Evolutionary conservation across 2,113 vertebrate species (phyloP).

Genomic region (Sakesphorus luctuosus): DNA sequence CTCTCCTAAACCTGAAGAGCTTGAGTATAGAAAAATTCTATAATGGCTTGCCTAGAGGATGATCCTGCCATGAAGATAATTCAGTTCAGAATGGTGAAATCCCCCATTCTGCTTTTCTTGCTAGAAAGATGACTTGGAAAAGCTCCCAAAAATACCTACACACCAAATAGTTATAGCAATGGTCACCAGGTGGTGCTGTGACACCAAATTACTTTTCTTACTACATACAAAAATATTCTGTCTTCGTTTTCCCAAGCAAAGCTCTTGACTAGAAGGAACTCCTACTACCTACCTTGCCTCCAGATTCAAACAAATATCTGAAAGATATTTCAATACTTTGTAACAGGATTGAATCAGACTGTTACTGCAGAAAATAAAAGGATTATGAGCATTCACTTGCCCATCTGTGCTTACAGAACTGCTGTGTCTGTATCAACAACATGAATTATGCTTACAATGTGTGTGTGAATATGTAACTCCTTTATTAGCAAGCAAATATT

Average conservation of each 20-base stretch:
- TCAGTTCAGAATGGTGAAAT: not conserved
- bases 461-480: not conserved
- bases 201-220: not conserved
- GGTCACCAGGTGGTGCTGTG: not conserved
- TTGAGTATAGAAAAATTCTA: not conserved
- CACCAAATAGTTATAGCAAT: not conserved
- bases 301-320: not conserved
- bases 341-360: not conserved
- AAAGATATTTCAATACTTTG: not conserved
- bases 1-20: not conserved
- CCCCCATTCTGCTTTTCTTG: not conserved
- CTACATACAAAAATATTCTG: fast-evolving
- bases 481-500: not conserved
- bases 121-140: not conserved
- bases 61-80: not conserved
- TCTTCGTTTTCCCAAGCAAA: not conserved
- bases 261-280: not conserved
- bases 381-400: not conserved
- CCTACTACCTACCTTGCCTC: not conserved
- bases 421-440: not conserved
- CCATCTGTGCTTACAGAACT: not conserved
- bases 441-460: not conserved
- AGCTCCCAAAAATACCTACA: not conserved
- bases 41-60: not conserved
- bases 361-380: not conserved